Conservation (phyloP, 2,113 vertebrate genomes). For the cat (Felis catus) region F.catus_Fca126_mat1.0 CM031421.1:91274001-91274500, state of each 20-base stretch:
- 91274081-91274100: not conserved
- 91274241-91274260: slow-evolving; percentile 30
- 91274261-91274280: slow-evolving; percentile 1
- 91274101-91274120: not conserved
- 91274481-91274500: slow-evolving; percentile 56
- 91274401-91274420: slow-evolving; percentile 58
- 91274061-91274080: not conserved
- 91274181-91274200: slow-evolving; percentile 20
- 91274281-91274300: slow-evolving; percentile 60
- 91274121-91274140: slow-evolving; percentile 1
- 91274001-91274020: not conserved
- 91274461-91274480: not conserved
- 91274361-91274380: slow-evolving; percentile 44
- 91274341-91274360: slow-evolving; percentile 33
- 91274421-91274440: slow-evolving; percentile 69
- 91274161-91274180: not conserved
- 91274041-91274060: not conserved
- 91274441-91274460: slow-evolving; percentile 66
- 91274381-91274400: slow-evolving; percentile 72
- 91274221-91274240: not conserved
- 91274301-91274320: not conserved
- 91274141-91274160: slow-evolving; percentile 44
- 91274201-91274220: slow-evolving; percentile 54
- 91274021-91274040: not conserved
- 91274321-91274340: slow-evolving; percentile 41